Evolutionary conservation across 2,888 invertebrate species (phyloP).

Genomic region (Keiferia lycopersicella): DNA sequence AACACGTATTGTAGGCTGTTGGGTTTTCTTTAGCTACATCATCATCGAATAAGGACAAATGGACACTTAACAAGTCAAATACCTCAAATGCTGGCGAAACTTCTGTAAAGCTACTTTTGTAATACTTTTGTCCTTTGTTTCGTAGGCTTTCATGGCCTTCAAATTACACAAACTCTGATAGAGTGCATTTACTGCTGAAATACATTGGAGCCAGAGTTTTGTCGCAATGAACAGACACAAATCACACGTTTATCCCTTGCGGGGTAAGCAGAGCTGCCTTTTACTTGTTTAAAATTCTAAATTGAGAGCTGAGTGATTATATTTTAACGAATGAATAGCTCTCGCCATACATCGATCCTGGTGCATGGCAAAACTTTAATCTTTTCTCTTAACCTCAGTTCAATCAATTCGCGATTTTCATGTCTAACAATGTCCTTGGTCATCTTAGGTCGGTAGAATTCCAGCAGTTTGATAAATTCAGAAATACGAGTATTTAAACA

Average conservation of each 20-base stretch:
- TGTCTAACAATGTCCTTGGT: slow-evolving; percentile 17
- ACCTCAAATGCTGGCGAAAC: slow-evolving; percentile 33
- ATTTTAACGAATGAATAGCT: slow-evolving; percentile 34
- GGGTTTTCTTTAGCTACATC: slow-evolving; percentile 16
- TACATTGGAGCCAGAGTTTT: neutral
- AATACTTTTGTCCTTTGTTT: slow-evolving; percentile 7
- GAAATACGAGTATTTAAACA: slow-evolving; percentile 11
- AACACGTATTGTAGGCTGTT: neutral
- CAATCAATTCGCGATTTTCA: slow-evolving; percentile 27
- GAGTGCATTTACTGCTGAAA: slow-evolving; percentile 2
- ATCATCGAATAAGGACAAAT: slow-evolving; percentile 33
- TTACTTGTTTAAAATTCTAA: slow-evolving; percentile 20
- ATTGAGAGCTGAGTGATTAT: slow-evolving; percentile 25
- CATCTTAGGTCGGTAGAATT: slow-evolving; percentile 20
- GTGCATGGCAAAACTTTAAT: slow-evolving; percentile 30
- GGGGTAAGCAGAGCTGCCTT: too few species aligned
- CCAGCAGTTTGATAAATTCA: slow-evolving; percentile 5
- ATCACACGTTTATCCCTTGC: too few species aligned
- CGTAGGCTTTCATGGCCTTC: slow-evolving; percentile 15
- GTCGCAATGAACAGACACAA: slow-evolving; percentile 13
- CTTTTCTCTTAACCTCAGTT: slow-evolving; percentile 23
- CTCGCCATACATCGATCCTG: slow-evolving; percentile 33
- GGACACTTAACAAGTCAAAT: slow-evolving; percentile 31
- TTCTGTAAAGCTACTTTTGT: slow-evolving; percentile 30
- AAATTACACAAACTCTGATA: slow-evolving; percentile 31